Percentiles rank a stretch among this genome's conserved stretches.
Evolutionary conservation across 30 jellyfish, hydroid and myxozoan genomes (phyloP).

Genomic region (Hydractinia echinata): DNA sequence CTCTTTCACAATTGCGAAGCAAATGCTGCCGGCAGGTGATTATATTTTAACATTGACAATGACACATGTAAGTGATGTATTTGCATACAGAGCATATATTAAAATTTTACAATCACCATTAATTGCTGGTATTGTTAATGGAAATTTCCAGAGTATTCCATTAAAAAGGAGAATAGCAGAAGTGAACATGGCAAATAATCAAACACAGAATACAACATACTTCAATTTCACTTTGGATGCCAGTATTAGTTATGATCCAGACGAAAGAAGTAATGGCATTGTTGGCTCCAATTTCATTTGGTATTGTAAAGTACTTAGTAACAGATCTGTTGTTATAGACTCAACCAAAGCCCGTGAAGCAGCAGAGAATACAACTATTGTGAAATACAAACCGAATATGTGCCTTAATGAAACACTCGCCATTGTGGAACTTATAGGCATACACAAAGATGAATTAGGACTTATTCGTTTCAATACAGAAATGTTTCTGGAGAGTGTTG

Average conservation of each 20-base stretch:
- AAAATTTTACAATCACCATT: constrained; percentile 41
- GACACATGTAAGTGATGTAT: constrained; percentile 5
- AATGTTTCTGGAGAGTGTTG: constrained; percentile 26
- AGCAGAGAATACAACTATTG: not conserved
- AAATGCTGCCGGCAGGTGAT: not conserved
- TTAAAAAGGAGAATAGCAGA: constrained; percentile 24
- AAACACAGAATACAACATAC: constrained; percentile 3
- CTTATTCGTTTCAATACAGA: not conserved
- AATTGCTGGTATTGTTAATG: constrained; percentile 55
- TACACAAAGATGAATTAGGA: not conserved
- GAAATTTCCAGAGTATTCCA: constrained; percentile 47
- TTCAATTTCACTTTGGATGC: constrained; percentile 48
- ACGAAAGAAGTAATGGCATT: not conserved
- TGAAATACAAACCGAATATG: not conserved
- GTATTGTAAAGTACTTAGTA: constrained; percentile 36
- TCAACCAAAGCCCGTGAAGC: not conserved
- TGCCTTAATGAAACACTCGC: not conserved
- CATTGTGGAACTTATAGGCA: not conserved
- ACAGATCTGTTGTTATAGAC: not conserved
- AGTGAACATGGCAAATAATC: not conserved
- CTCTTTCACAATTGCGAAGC: not conserved
- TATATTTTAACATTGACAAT: not conserved
- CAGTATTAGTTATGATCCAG: constrained; percentile 67
- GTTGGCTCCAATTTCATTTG: constrained; percentile 34
- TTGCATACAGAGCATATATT: constrained; percentile 41